Percentiles rank a stretch among this genome's conserved stretches.
Evolutionary conservation across 2,797 vertebrate species (phyloP).

Genomic region (Tangara arthus): DNA sequence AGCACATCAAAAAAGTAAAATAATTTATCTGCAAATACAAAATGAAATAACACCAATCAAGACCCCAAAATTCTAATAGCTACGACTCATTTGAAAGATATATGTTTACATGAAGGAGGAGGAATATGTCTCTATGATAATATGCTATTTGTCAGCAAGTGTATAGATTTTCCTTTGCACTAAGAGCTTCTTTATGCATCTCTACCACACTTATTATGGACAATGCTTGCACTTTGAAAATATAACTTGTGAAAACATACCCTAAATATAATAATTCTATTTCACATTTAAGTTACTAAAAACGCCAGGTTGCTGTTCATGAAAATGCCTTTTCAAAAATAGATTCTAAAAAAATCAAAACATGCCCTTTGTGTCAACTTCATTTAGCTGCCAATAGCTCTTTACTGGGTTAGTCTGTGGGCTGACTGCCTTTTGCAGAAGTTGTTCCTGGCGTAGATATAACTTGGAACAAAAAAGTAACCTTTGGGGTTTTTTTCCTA

Average conservation of each 20-base stretch:
- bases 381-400: neutral
- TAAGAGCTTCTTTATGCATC: neutral
- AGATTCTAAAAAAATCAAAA: slow-evolving; percentile 14
- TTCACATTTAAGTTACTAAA: slow-evolving; percentile 59
- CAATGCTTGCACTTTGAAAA: slow-evolving; percentile 38
- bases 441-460: neutral
- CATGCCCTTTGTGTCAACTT: neutral
- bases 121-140: neutral
- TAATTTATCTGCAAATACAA: neutral
- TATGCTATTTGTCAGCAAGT: neutral
- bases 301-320: slow-evolving; percentile 2
- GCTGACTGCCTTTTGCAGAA: neutral
- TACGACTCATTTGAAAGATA: neutral
- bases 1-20: neutral
- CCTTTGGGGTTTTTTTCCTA: accelerated
- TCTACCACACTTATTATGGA: neutral
- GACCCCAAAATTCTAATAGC: neutral
- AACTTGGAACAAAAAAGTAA: neutral
- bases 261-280: slow-evolving; percentile 35
- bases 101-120: neutral
- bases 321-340: slow-evolving; percentile 42
- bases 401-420: neutral
- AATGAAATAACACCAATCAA: neutral
- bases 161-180: neutral
- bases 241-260: slow-evolving; percentile 17